phyloP scores from a whole-genome alignment of 2,888 invertebrate genomes.

The Tenthredo livida region DNA sequence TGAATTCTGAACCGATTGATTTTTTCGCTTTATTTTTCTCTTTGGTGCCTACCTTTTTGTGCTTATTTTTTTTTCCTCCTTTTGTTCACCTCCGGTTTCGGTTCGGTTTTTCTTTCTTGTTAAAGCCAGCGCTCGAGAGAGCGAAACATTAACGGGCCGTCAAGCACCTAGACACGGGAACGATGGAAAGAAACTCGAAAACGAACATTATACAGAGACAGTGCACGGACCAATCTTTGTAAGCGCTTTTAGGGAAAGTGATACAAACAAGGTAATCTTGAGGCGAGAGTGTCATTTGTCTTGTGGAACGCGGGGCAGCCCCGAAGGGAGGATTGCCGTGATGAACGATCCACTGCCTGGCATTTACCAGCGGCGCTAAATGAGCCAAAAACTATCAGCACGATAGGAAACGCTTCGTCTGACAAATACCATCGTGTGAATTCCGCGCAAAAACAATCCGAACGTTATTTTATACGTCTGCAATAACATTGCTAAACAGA shows the following conservation, averaged over 20 bases:
- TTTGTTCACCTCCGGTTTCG: constrained; percentile 34
- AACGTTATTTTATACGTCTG: neutral
- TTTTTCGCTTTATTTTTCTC: constrained; percentile 60
- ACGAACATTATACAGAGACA: constrained; percentile 38
- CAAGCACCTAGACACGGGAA: constrained; percentile 29
- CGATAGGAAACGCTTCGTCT: constrained; percentile 34
- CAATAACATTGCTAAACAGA: neutral
- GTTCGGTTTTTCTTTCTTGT: constrained; percentile 14
- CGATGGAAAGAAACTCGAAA: constrained; percentile 17
- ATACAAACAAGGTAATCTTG: constrained; percentile 59
- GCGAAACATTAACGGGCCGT: constrained; percentile 46
- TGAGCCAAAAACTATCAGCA: constrained; percentile 61
- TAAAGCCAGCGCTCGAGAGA: constrained; percentile 9
- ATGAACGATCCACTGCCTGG: constrained; percentile 59
- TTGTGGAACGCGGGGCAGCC: constrained; percentile 54
- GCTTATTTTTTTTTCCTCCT: neutral
- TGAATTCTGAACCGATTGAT: constrained; percentile 58
- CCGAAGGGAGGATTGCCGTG: constrained; percentile 53
- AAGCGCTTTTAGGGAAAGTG: constrained; percentile 55
- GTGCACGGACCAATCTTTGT: constrained; percentile 35
- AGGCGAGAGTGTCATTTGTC: constrained; percentile 63
- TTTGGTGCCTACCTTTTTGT: neutral
- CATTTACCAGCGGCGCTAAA: constrained; percentile 57
- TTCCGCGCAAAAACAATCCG: neutral
- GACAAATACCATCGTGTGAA: constrained; percentile 25